Conservation (phyloP, 2,888 invertebrate genomes). For the Terebella lapidaria region DNA sequence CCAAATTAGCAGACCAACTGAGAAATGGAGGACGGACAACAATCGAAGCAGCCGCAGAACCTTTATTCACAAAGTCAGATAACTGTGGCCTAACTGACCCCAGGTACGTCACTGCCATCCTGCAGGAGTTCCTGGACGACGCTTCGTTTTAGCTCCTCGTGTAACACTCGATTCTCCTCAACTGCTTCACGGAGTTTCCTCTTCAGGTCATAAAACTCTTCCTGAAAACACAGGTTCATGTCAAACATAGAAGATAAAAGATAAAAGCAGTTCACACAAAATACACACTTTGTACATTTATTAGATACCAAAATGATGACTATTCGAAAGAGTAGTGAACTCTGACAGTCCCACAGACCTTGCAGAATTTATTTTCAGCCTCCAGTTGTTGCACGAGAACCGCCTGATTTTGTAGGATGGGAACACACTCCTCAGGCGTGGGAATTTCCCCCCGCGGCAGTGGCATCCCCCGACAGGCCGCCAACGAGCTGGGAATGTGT, state of each 20-base stretch:
- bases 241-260: too few species aligned
- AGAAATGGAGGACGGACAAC: too few species aligned
- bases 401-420: constrained; percentile 39
- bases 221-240: constrained; percentile 30
- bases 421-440: constrained; percentile 36
- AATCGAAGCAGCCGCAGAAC: too few species aligned
- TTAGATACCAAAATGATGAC: too few species aligned
- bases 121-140: constrained; percentile 22
- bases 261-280: too few species aligned
- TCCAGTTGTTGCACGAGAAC: constrained; percentile 40
- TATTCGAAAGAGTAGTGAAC: too few species aligned
- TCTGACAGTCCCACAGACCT: constrained; percentile 27
- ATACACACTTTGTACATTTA: too few species aligned
- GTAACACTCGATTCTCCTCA: constrained; percentile 44
- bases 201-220: constrained; percentile 39
- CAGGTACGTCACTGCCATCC: constrained; percentile 15
- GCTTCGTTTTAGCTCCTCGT: constrained; percentile 43
- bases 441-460: constrained; percentile 26
- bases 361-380: constrained; percentile 42
- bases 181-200: constrained; percentile 37
- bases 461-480: background rate
- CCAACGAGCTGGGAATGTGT: background rate
- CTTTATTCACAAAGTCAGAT: too few species aligned
- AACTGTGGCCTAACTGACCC: too few species aligned
- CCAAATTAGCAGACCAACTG: too few species aligned